Base-by-base conservation (phyloP, 2,888 invertebrate genomes). In the Eucera pruinosa region DNA sequence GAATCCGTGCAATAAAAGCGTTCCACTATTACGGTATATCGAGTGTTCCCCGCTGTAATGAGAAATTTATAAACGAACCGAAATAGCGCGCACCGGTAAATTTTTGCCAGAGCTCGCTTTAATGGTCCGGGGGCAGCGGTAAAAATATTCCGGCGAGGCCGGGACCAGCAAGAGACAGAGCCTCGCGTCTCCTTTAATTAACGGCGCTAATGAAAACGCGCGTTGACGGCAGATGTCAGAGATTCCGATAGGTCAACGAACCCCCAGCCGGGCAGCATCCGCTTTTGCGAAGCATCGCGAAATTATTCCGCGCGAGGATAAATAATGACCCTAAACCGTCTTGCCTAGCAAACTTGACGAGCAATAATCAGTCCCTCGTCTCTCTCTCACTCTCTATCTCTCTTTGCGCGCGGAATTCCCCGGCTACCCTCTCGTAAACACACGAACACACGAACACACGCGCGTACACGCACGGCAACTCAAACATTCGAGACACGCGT, bases 401-500 rank as follows among this genome's bases (percentile, higher is more conserved):
- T 18, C 18, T 15, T 27, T 47, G 39, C n/a, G 50, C 58, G 54
- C 67, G 47, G 43, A 81, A 78, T 82, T 81, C 72, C n/a, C 70
- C 54, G 27, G 48, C 47, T 62, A 33, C 55, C n/a, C n/a, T n/a
- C n/a, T n/a, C 54, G 50, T 33, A 45, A 52, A 43, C n/a, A n/a
- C n/a, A n/a, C n/a, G n/a, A n/a, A n/a, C n/a, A n/a, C 54, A 3
- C 25, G 74, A 52, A 66, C 62, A 80, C 64, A 54, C 43, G 58
- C n/a, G 58, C 81, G 73, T 58, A 65, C 70, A 64, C 70, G 78
- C 62, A 70, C n/a, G n/a, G n/a, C n/a, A n/a, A n/a, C 54, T 5
- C 25, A 80, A 52, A 66, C 62, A 80, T 67, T 54, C 43, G 58
- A 60, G 48, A 58, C 33, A 68, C 74, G 64, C 61, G 68, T 61